Evolutionary conservation across 2,888 invertebrate species (phyloP).

Genomic region (Neoaliturus tenellus): DNA sequence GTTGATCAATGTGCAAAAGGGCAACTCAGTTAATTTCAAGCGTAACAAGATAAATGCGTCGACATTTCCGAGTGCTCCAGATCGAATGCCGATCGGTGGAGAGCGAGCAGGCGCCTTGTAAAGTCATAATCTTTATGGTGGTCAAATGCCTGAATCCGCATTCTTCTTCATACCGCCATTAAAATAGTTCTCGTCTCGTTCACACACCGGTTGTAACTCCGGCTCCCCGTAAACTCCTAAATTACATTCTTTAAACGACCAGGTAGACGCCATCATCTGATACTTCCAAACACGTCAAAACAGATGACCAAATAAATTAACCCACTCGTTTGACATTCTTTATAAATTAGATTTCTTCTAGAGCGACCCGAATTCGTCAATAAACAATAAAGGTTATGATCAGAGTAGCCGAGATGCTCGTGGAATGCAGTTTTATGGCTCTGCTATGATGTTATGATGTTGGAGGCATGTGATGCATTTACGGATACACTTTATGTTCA

Average conservation of each 20-base stretch:
- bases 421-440: not conserved
- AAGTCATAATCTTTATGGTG: not conserved
- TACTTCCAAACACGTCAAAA: conserved; percentile 1
- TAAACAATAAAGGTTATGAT: conserved; percentile 22
- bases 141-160: not conserved
- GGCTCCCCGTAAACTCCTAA: not conserved
- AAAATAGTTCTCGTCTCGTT: not conserved
- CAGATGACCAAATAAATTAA: not conserved
- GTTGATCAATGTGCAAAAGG: no score
- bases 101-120: not conserved
- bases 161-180: not conserved
- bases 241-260: conserved; percentile 1
- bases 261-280: not conserved
- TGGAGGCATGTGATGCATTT: not conserved
- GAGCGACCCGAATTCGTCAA: not conserved
- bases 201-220: not conserved
- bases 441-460: not conserved
- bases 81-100: not conserved
- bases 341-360: not conserved
- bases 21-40: no score
- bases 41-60: no score
- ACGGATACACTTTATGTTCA: not conserved
- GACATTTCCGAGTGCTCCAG: not conserved
- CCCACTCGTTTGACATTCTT: not conserved
- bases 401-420: not conserved